Percentiles rank a stretch among this genome's conserved stretches.
Conservation (phyloP, 1,140 invertebrate genomes). For the Microplitis demolitor region DNA sequence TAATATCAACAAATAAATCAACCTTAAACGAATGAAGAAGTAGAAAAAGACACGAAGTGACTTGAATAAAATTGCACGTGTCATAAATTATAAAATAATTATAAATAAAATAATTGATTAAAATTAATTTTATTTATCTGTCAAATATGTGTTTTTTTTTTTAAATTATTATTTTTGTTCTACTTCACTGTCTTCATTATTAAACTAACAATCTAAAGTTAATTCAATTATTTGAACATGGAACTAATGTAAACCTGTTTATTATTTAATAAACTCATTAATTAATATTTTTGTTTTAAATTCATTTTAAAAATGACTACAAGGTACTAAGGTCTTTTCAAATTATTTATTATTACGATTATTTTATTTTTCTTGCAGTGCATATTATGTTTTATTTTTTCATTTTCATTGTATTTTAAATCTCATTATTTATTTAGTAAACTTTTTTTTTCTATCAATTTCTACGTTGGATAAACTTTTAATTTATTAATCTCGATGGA, state of each 20-base stretch:
- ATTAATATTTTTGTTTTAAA: background rate
- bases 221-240: background rate
- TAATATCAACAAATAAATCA: background rate
- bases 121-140: background rate
- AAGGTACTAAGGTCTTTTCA: background rate
- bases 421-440: background rate
- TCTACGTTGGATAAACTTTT: background rate
- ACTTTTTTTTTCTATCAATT: background rate
- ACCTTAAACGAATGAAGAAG: background rate
- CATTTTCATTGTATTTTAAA: constrained; percentile 5
- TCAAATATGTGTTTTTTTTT: background rate
- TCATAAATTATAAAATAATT: background rate
- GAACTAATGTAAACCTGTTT: background rate
- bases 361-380: background rate
- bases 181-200: too few species aligned
- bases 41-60: background rate
- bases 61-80: constrained; percentile 5
- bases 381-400: constrained; percentile 2
- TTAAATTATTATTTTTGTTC: background rate
- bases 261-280: constrained; percentile 2
- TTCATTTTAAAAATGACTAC: constrained; percentile 11
- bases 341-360: background rate
- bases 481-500: constrained; percentile 34
- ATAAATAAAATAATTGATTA: background rate
- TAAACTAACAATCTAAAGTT: too few species aligned